Evolutionary conservation across 2,113 vertebrate genomes (phyloP).

Genomic region (Thamnaconus septentrionalis): DNA sequence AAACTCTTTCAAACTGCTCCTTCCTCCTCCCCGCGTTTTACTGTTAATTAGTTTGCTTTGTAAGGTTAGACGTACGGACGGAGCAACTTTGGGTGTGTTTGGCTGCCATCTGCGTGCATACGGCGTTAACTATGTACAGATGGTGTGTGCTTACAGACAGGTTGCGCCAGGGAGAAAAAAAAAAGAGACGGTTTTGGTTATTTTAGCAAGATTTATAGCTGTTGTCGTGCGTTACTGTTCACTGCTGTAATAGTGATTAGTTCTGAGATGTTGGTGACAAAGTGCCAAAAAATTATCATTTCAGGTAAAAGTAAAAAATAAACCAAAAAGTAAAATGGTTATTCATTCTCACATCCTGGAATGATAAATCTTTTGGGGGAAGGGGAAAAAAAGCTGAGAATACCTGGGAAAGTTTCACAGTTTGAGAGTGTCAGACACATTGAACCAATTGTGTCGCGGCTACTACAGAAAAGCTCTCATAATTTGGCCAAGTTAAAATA

Average conservation of each 20-base stretch:
- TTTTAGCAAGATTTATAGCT: constrained; percentile 97
- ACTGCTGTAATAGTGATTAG: constrained; percentile 88
- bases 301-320: constrained; percentile 38
- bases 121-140: constrained; percentile 95
- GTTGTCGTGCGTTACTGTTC: constrained; percentile 88
- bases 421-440: constrained; percentile 40
- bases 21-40: constrained; percentile 85
- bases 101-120: constrained; percentile 93
- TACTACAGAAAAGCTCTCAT: constrained; percentile 48
- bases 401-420: constrained; percentile 25
- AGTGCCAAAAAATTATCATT: constrained; percentile 80
- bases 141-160: constrained; percentile 92
- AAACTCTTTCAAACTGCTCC: constrained; percentile 88
- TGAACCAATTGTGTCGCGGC: constrained; percentile 55
- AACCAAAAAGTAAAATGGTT: no score
- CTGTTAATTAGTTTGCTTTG: constrained; percentile 92
- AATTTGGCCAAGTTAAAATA: constrained; percentile 68
- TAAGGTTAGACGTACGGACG: constrained; percentile 91
- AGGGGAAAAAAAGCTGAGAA: constrained; percentile 51
- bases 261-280: constrained; percentile 69
- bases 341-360: constrained; percentile 42
- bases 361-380: constrained; percentile 33
- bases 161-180: constrained; percentile 84
- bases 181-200: constrained; percentile 88
- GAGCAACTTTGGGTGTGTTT: constrained; percentile 88